These are phyloP conservation scores for Apotomis turbidana DNA, from an alignment of 2,888 invertebrate species.

Conservation along the genomic window DNA sequence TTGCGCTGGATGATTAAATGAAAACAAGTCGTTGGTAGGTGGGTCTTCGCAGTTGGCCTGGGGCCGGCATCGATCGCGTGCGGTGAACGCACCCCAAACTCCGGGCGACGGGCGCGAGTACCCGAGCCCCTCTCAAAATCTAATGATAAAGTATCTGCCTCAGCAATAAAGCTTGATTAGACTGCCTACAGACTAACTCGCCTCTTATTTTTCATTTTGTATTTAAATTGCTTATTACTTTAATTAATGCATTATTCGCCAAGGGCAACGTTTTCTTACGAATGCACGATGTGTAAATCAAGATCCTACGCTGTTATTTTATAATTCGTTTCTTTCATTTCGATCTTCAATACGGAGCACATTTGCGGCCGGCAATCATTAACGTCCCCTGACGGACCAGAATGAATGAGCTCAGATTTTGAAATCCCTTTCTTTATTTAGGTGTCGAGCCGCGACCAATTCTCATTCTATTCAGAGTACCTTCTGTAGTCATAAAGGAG, in stretches of 20 bases:
- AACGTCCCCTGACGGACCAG: slow-evolving; percentile 10
- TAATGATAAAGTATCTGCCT: slow-evolving; percentile 58
- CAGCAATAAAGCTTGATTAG: slow-evolving; percentile 46
- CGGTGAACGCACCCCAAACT: slow-evolving; percentile 78
- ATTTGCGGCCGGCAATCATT: slow-evolving; percentile 19
- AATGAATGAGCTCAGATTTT: slow-evolving; percentile 19
- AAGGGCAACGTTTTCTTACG: slow-evolving; percentile 12
- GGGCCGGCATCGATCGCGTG: slow-evolving; percentile 77
- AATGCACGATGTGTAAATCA: slow-evolving; percentile 12
- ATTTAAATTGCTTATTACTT: slow-evolving; percentile 31
- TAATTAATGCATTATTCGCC: slow-evolving; percentile 17
- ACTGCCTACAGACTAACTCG: slow-evolving; percentile 33
- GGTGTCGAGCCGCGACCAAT: slow-evolving; percentile 20
- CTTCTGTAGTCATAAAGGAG: slow-evolving; percentile 49
- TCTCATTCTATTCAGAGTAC: slow-evolving; percentile 30
- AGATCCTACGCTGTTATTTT: slow-evolving; percentile 5
- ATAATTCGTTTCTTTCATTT: slow-evolving; percentile 8
- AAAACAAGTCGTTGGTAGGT: slow-evolving; percentile 62
- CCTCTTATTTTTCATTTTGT: slow-evolving; percentile 28
- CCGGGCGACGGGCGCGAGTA: slow-evolving; percentile 63
- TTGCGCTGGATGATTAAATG: slow-evolving; percentile 56
- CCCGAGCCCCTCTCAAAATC: slow-evolving; percentile 62
- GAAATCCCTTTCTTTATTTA: slow-evolving; percentile 14
- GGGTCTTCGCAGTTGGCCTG: slow-evolving; percentile 67
- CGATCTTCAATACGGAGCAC: not conserved